A percentile compares a stretch with the other conserved stretches of the same genome.
phyloP scores from a whole-genome alignment of 2,113 vertebrate species.

The Salminus brasiliensis region DNA sequence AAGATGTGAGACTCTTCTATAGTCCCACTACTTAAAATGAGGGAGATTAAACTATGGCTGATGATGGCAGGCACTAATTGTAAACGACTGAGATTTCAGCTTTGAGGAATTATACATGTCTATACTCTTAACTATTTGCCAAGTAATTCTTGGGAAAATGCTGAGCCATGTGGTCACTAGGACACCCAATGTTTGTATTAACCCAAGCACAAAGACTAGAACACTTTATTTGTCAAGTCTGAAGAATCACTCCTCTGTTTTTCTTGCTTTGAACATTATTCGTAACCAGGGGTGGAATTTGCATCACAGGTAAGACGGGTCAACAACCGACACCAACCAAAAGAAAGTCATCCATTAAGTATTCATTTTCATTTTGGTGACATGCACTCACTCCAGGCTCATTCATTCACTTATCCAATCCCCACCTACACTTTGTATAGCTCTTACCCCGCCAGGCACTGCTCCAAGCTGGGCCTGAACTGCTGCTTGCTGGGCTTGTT shows the following conservation, averaged over 20 bases:
- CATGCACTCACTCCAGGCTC: constrained; percentile 64
- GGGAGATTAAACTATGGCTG: not conserved
- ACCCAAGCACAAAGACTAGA: not conserved
- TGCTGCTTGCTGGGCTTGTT: constrained; percentile 69
- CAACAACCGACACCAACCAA: constrained; percentile 14
- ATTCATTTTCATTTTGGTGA: constrained; percentile 29
- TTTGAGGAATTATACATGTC: not conserved
- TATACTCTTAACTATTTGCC: not conserved
- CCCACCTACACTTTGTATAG: not conserved
- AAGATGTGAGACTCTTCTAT: not conserved
- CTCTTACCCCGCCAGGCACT: constrained; percentile 86
- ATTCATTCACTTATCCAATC: not conserved
- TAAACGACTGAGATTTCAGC: not conserved
- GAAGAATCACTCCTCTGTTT: not conserved
- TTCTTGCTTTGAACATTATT: constrained; percentile 15
- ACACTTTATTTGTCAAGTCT: not conserved
- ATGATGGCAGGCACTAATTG: not conserved
- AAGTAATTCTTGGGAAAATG: not conserved
- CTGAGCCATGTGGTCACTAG: not conserved
- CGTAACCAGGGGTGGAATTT: too few species aligned
- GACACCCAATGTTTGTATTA: not conserved
- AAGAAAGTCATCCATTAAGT: constrained; percentile 22
- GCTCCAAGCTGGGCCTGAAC: constrained; percentile 61
- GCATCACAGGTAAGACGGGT: not conserved
- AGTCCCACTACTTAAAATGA: not conserved